Evolutionary conservation across 2,888 invertebrate genomes (phyloP).

Genomic region (Epinotia brunnichana): DNA sequence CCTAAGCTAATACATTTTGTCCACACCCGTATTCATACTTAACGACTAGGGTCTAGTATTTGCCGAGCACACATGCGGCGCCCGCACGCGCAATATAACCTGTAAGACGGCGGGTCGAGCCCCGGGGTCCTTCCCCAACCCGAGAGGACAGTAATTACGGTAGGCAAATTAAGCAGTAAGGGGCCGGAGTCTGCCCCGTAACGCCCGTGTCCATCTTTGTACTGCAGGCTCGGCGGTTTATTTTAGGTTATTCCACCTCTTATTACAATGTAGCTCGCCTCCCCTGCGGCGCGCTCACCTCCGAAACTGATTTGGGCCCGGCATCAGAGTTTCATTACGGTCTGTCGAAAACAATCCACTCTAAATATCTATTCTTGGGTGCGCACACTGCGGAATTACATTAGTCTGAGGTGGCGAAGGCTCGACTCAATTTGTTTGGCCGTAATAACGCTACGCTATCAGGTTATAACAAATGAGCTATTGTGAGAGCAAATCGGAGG

Average conservation of each 20-base stretch:
- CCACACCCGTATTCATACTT: constrained; percentile 84
- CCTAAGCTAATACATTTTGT: constrained; percentile 84
- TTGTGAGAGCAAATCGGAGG: constrained; percentile 79
- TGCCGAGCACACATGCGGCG: constrained; percentile 81
- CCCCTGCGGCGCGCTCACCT: constrained; percentile 82
- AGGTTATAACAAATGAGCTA: constrained; percentile 83
- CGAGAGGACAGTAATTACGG: constrained; percentile 85
- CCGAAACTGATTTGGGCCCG: constrained; percentile 81
- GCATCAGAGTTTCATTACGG: constrained; percentile 84
- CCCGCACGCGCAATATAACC: constrained; percentile 83
- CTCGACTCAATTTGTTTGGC: constrained; percentile 84
- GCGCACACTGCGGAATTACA: constrained; percentile 82
- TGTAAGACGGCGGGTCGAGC: constrained; percentile 80
- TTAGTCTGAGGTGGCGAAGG: constrained; percentile 84
- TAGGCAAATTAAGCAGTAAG: constrained; percentile 85
- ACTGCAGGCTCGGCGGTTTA: constrained; percentile 73
- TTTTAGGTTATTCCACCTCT: constrained; percentile 82
- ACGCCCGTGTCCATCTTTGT: constrained; percentile 79
- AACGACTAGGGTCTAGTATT: constrained; percentile 82
- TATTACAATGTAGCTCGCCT: constrained; percentile 81
- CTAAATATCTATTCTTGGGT: constrained; percentile 84
- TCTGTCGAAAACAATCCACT: constrained; percentile 85
- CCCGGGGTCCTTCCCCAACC: constrained; percentile 78
- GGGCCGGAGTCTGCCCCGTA: constrained; percentile 67
- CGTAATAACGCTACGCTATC: constrained; percentile 82